A percentile compares a stretch with the other conserved stretches of the same genome.
Conservation (phyloP, 2,888 invertebrate genomes). For the Buathra laborator region DNA sequence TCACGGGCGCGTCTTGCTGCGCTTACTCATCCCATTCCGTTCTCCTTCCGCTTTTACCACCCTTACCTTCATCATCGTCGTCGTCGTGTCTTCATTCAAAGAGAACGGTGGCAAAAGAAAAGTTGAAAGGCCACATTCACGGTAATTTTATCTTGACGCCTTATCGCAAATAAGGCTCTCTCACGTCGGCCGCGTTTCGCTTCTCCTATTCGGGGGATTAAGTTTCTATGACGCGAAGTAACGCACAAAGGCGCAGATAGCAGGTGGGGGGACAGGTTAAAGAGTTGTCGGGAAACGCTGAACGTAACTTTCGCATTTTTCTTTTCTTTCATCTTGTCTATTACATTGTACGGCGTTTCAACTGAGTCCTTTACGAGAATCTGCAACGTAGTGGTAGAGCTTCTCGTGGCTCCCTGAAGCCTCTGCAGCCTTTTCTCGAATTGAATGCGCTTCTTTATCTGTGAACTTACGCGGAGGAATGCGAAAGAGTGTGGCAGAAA, state of each 20-base stretch:
- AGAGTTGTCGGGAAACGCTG: conserved; percentile 24
- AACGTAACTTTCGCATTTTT: conserved; percentile 15
- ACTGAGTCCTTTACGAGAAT: no score
- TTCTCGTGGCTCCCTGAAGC: no score
- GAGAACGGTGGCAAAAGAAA: conserved; percentile 42
- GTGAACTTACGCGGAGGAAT: no score
- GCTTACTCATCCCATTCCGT: conserved; percentile 28
- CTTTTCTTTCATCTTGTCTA: neutral
- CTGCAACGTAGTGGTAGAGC: no score
- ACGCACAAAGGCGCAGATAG: neutral
- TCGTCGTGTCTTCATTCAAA: conserved; percentile 45
- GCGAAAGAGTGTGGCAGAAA: no score
- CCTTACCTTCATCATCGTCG: conserved; percentile 23
- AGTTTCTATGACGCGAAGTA: conserved; percentile 50
- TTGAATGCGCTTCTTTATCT: no score
- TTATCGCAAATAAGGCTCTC: conserved; percentile 65
- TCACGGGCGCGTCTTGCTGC: conserved; percentile 32
- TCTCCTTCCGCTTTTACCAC: conserved; percentile 32
- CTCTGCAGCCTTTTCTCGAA: no score
- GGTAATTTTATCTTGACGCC: conserved; percentile 71
- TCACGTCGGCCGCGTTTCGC: conserved; percentile 44
- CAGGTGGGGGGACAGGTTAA: neutral
- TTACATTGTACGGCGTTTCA: no score
- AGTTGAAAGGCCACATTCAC: conserved; percentile 63
- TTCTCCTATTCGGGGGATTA: conserved; percentile 69